Evolutionary conservation across 2,888 invertebrate genomes (phyloP).

Genomic region (Tetheella fluctuosa): DNA sequence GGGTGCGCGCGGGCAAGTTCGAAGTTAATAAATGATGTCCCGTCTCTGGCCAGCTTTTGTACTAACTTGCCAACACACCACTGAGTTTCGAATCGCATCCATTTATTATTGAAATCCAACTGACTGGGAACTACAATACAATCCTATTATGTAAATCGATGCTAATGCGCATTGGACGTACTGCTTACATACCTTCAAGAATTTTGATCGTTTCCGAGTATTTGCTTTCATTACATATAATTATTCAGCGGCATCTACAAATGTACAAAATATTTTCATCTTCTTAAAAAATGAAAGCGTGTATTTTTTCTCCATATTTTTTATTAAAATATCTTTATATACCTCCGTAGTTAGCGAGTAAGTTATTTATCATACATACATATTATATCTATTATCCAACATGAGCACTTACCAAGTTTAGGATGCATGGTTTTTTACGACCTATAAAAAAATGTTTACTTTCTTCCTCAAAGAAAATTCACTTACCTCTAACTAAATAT

Average conservation of each 20-base stretch:
- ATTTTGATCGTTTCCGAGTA: background rate
- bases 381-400: conserved; percentile 13
- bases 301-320: background rate
- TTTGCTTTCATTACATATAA: too few species aligned
- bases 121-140: conserved; percentile 64
- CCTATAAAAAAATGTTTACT: conserved; percentile 55
- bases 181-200: background rate
- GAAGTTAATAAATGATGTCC: conserved; percentile 58
- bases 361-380: background rate
- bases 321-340: conserved; percentile 2
- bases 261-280: background rate
- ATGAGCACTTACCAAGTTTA: conserved; percentile 46
- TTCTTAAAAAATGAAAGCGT: background rate
- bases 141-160: conserved; percentile 75
- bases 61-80: conserved; percentile 17
- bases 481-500: conserved; percentile 49
- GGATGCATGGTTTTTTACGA: conserved; percentile 55
- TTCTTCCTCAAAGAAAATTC: conserved; percentile 47
- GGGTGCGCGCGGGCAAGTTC: conserved; percentile 41
- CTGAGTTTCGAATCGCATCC: conserved; percentile 44
- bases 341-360: background rate
- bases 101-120: conserved; percentile 71
- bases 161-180: conserved; percentile 53
- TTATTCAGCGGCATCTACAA: background rate
- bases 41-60: conserved; percentile 32